phyloP scores from a whole-genome alignment of 2,888 invertebrate genomes.

The Drosophila meridionalis region DNA sequence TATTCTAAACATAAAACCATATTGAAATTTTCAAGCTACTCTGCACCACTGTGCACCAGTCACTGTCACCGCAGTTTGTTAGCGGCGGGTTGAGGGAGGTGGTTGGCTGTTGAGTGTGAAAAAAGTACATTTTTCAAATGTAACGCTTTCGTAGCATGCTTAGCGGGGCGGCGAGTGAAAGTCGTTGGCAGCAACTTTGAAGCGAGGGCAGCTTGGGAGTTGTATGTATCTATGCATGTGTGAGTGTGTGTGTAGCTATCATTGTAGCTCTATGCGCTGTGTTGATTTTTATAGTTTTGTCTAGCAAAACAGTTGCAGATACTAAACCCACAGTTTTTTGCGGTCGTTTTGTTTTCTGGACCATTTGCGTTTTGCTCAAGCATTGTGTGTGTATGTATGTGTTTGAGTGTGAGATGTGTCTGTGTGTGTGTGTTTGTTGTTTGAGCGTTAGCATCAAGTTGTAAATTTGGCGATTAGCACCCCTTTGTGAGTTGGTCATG shows the following conservation, averaged over 20 bases:
- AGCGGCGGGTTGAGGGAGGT: background rate
- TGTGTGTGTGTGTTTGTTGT: slow-evolving; percentile 31
- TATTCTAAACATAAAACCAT: background rate
- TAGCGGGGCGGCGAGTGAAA: slow-evolving; percentile 69
- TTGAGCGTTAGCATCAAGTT: slow-evolving; percentile 74
- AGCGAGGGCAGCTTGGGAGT: slow-evolving; percentile 13
- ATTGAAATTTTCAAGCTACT: background rate
- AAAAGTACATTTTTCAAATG: slow-evolving; percentile 83
- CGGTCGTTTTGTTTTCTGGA: slow-evolving; percentile 82
- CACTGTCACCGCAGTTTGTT: slow-evolving; percentile 13
- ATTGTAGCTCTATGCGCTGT: slow-evolving; percentile 53
- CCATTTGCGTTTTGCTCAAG: slow-evolving; percentile 73
- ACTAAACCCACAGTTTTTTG: slow-evolving; percentile 57
- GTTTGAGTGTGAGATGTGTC: slow-evolving; percentile 44
- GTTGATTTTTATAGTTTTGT: slow-evolving; percentile 75
- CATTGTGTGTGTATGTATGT: slow-evolving; percentile 33
- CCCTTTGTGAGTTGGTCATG: slow-evolving; percentile 71
- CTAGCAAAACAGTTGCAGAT: slow-evolving; percentile 54
- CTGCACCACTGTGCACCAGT: slow-evolving; percentile 24
- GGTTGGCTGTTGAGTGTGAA: slow-evolving; percentile 28
- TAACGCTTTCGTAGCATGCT: slow-evolving; percentile 64
- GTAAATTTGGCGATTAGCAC: slow-evolving; percentile 84
- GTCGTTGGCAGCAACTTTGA: slow-evolving; percentile 46
- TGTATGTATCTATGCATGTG: background rate
- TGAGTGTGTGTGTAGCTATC: slow-evolving; percentile 39